Evolutionary conservation across 2,888 invertebrate species (phyloP).

Genomic region (Lordiphosa andalusiaca): DNA sequence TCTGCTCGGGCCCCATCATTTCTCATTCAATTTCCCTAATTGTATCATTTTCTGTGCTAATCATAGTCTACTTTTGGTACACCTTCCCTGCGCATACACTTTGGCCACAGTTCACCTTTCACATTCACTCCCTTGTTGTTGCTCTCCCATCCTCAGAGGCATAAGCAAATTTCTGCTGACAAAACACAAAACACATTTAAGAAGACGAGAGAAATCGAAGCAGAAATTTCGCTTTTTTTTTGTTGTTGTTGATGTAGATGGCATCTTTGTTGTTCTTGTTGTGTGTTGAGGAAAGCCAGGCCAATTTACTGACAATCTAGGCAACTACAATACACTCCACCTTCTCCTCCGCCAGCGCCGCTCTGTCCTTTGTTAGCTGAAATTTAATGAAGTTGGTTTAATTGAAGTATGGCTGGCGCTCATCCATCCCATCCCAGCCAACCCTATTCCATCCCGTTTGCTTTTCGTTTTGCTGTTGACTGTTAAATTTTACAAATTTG

Average conservation of each 20-base stretch:
- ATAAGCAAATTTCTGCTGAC: slow-evolving; percentile 72
- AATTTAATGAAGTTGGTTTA: slow-evolving; percentile 75
- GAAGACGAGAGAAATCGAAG: slow-evolving; percentile 59
- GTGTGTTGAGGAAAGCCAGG: slow-evolving; percentile 38
- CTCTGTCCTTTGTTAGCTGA: slow-evolving; percentile 66
- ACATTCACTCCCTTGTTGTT: slow-evolving; percentile 15
- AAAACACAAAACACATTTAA: slow-evolving; percentile 56
- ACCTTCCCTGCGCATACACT: neutral
- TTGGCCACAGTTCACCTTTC: slow-evolving; percentile 1
- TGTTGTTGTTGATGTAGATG: slow-evolving; percentile 28
- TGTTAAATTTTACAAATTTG: slow-evolving; percentile 76
- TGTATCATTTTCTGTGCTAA: slow-evolving; percentile 2
- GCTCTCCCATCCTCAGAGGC: slow-evolving; percentile 18
- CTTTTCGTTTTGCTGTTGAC: slow-evolving; percentile 54
- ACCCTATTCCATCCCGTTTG: neutral
- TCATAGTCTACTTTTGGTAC: slow-evolving; percentile 4
- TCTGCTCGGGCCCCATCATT: neutral
- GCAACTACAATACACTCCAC: slow-evolving; percentile 26
- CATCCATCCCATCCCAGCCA: neutral
- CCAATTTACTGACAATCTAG: slow-evolving; percentile 72
- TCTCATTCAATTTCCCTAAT: slow-evolving; percentile 1
- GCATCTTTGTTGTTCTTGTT: slow-evolving; percentile 32
- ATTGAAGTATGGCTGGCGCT: slow-evolving; percentile 68
- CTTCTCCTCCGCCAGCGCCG: slow-evolving; percentile 15
- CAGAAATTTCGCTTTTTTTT: slow-evolving; percentile 40